Evolutionary conservation across 2,888 invertebrate genomes (phyloP).

Genomic region (Metopia argyrocephala): DNA sequence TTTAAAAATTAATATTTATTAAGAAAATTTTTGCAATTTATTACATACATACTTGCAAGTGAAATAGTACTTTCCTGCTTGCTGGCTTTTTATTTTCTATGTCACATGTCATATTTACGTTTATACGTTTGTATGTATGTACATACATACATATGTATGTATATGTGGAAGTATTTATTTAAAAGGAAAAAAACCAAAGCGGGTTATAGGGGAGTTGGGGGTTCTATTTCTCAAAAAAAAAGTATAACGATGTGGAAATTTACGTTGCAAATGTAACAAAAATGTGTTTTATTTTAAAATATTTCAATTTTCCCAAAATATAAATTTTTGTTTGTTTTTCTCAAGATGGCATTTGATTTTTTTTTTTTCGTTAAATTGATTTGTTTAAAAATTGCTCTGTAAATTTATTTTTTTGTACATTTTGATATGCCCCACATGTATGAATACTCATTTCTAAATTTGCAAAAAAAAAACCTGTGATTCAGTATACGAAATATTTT

Average conservation of each 20-base stretch:
- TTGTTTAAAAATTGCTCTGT: conserved; percentile 32
- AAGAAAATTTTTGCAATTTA: conserved; percentile 45
- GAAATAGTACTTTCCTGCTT: no score
- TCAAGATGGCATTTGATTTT: no score
- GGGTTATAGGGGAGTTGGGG: neutral
- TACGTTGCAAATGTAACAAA: neutral
- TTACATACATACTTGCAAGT: neutral
- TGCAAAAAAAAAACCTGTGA: conserved; percentile 6
- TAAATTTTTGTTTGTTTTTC: neutral
- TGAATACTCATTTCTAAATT: conserved; percentile 16
- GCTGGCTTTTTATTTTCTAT: neutral
- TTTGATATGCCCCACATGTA: neutral
- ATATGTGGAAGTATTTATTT: no score
- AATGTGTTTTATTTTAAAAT: conserved; percentile 17
- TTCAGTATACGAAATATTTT: neutral
- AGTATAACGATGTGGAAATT: neutral
- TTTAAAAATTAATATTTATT: conserved; percentile 48
- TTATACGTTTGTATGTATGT: no score
- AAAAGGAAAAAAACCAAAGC: no score
- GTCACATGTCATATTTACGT: neutral
- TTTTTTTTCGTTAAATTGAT: conserved; percentile 42
- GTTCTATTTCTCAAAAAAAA: neutral
- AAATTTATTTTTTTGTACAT: no score
- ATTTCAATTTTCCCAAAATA: neutral
- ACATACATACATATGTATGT: no score